A percentile compares a stretch with the other conserved stretches of the same genome.
These are phyloP conservation scores for Muntiacus reevesi DNA, from an alignment of 2,113 vertebrate species.

Conservation along the genomic window DNA sequence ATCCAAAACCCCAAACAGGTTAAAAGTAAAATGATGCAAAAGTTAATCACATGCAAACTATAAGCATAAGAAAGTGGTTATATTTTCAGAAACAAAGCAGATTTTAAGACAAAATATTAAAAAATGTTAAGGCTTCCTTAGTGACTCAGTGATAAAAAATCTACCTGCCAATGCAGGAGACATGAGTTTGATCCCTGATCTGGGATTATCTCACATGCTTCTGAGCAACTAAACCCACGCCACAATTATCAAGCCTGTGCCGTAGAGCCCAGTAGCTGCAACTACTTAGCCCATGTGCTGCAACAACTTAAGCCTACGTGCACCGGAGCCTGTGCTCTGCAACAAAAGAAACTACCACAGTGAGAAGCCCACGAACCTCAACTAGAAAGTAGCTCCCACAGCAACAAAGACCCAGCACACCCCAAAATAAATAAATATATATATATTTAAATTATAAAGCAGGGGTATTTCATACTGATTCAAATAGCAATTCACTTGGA, in stretches of 20 bases:
- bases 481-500: not conserved
- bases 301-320: not conserved
- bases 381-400: not conserved
- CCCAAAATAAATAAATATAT: not conserved
- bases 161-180: not conserved
- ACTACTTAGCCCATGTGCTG: rapidly evolving
- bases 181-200: not conserved
- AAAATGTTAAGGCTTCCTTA: not conserved
- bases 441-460: not conserved
- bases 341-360: not conserved
- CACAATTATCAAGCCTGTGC: not conserved
- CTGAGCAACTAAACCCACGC: not conserved
- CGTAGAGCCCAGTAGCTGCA: not conserved
- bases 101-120: not conserved
- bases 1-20: not conserved
- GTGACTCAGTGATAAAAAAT: not conserved
- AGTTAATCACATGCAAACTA: not conserved
- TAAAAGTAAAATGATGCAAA: not conserved
- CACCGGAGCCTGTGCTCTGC: not conserved
- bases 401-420: not conserved
- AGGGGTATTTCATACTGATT: not conserved
- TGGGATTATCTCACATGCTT: not conserved
- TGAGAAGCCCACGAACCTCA: not conserved
- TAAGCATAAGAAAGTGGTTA: not conserved
- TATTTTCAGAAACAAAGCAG: not conserved